These are phyloP conservation scores for Autographa pulchrina DNA, from an alignment of 2,888 invertebrate genomes.

Conservation along the genomic window DNA sequence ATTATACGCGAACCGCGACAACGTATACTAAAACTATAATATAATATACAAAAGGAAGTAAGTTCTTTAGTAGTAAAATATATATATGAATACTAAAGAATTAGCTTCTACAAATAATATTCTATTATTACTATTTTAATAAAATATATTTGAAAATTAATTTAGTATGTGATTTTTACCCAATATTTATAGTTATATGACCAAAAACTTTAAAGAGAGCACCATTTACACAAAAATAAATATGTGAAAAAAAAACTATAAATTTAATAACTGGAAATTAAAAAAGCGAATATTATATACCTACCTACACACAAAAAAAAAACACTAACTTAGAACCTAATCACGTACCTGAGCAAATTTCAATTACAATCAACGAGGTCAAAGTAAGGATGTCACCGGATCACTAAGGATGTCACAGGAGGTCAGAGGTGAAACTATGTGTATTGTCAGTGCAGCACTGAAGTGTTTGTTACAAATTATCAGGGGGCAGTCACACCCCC, in stretches of 20 bases:
- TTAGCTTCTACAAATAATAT: no score
- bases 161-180: no score
- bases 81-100: no score
- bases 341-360: conserved; percentile 34
- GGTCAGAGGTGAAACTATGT: conserved; percentile 82
- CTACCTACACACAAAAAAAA: no score
- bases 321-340: background rate
- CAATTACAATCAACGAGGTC: conserved; percentile 12
- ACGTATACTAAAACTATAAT: background rate
- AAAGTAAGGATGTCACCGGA: conserved; percentile 48
- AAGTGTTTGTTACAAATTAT: conserved; percentile 84
- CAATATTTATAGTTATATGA: background rate
- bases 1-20: background rate
- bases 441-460: conserved; percentile 80
- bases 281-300: no score
- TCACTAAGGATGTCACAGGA: conserved; percentile 69
- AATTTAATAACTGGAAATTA: background rate
- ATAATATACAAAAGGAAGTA: no score
- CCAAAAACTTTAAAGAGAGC: background rate
- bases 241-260: background rate
- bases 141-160: no score
- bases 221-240: background rate
- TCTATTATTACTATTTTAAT: no score
- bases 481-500: conserved; percentile 74
- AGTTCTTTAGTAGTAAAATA: background rate